Conservation (phyloP, 1,140 invertebrate species). For the Ladona fulva region DNA sequence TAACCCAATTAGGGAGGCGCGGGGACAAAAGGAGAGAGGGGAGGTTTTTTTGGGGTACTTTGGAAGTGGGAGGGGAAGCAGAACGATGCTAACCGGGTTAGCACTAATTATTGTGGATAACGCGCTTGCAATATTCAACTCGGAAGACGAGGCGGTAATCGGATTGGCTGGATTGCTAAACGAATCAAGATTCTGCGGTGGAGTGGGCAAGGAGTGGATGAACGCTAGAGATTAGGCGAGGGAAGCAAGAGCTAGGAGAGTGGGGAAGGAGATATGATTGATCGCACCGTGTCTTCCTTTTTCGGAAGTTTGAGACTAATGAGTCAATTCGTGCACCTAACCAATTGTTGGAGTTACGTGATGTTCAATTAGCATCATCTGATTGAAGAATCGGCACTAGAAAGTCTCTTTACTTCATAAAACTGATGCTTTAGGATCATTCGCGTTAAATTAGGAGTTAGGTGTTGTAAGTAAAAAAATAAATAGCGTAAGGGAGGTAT, state of each 20-base stretch:
- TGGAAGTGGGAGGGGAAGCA: not conserved
- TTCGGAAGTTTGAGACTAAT: too few species aligned
- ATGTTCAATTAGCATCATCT: too few species aligned
- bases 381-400: too few species aligned
- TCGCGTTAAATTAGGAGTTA: too few species aligned
- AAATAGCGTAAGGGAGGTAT: too few species aligned
- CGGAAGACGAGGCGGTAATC: conserved; percentile 6
- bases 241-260: not conserved
- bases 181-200: not conserved
- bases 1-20: not conserved
- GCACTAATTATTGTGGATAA: conserved; percentile 6
- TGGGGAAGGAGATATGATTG: not conserved
- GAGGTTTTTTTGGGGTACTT: not conserved
- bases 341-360: too few species aligned
- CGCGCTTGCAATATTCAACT: conserved; percentile 8
- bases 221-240: not conserved
- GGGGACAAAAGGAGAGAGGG: not conserved
- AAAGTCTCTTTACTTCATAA: too few species aligned
- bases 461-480: too few species aligned
- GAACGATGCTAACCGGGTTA: conserved; percentile 7
- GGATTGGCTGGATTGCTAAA: conserved; percentile 8
- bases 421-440: too few species aligned
- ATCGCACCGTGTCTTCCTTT: not conserved
- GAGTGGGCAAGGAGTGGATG: conserved; percentile 1
- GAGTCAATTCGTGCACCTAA: too few species aligned